These are phyloP conservation scores for Mesitornis unicolor DNA, from an alignment of 2,113 vertebrate genomes.

Conservation along the genomic window DNA sequence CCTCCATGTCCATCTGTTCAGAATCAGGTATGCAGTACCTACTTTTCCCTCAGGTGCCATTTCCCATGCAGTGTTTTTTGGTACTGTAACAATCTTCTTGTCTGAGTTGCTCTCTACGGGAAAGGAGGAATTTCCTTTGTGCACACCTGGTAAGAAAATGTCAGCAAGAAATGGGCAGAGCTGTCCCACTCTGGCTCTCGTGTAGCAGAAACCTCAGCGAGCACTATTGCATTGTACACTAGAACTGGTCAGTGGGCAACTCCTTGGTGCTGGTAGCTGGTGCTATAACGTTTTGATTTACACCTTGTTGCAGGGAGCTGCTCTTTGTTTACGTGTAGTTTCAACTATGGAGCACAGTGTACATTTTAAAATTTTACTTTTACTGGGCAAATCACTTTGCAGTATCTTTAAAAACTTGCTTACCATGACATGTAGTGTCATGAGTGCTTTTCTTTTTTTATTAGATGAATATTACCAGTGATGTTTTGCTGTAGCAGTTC, in stretches of 20 bases:
- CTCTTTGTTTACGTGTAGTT: constrained; percentile 53
- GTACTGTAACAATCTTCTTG: not conserved
- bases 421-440: not conserved
- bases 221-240: constrained; percentile 43
- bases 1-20: not conserved
- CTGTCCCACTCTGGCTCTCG: not conserved
- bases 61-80: not conserved
- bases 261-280: constrained; percentile 69
- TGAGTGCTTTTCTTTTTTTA: not conserved
- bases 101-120: not conserved
- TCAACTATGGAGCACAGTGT: constrained; percentile 52
- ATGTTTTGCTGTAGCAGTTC: constrained; percentile 30
- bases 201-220: constrained; percentile 56
- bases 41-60: constrained; percentile 26
- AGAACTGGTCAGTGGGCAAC: constrained; percentile 50
- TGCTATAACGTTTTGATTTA: constrained; percentile 59
- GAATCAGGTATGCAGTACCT: not conserved
- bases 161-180: not conserved
- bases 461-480: not conserved
- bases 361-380: constrained; percentile 15
- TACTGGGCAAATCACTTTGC: constrained; percentile 15
- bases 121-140: not conserved
- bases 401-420: not conserved
- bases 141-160: not conserved
- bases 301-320: constrained; percentile 51